Evolutionary conservation across 2,797 vertebrate species (phyloP).

Genomic region (Alca torda): DNA sequence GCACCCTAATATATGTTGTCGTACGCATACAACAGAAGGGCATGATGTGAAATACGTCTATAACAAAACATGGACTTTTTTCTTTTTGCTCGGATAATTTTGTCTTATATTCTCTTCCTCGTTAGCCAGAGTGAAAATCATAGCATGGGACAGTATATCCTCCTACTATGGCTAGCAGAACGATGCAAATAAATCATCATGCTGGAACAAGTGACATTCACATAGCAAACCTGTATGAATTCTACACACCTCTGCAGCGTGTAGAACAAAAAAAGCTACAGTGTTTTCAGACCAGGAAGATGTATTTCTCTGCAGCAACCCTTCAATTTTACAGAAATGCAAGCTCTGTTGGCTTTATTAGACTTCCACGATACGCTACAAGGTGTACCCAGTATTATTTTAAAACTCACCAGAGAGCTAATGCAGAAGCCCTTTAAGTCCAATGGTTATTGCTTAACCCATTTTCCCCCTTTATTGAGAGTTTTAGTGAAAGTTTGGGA

Average conservation of each 20-base stretch:
- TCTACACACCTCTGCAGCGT: background rate
- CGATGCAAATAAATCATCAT: background rate
- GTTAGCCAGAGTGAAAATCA: background rate
- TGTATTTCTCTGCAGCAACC: background rate
- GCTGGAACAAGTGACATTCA: background rate
- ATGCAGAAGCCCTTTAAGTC: background rate
- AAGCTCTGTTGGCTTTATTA: background rate
- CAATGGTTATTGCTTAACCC: background rate
- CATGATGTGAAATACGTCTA: background rate
- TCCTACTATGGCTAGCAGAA: background rate
- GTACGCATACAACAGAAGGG: background rate
- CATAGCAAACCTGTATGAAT: background rate
- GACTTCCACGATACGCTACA: background rate
- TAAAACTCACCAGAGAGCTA: background rate
- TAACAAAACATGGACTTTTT: background rate
- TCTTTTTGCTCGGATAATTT: background rate
- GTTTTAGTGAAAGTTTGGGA: background rate
- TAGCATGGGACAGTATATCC: background rate
- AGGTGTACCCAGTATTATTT: background rate
- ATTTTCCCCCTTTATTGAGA: background rate
- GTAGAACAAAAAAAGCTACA: background rate
- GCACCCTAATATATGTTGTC: background rate
- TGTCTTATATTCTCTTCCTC: background rate
- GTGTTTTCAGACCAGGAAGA: background rate
- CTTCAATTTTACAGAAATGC: background rate